Conservation (phyloP, 2,113 vertebrate genomes). For the Dasyurus viverrinus region DNA sequence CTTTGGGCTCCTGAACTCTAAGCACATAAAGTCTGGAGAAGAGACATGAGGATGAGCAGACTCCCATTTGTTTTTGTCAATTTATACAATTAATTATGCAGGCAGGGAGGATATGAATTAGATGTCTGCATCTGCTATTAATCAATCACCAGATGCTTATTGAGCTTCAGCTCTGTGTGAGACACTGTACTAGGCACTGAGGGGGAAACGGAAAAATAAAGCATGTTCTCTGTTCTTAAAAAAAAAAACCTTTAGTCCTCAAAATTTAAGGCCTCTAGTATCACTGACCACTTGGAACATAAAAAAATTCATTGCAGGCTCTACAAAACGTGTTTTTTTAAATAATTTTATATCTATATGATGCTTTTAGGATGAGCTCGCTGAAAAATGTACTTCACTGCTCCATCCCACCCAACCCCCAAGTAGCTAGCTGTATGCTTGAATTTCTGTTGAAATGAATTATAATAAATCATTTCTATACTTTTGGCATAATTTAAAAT, state of each 20-base stretch:
- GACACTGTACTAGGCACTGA: background rate
- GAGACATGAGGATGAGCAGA: background rate
- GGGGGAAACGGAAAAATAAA: slow-evolving; percentile 26
- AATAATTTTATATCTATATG: background rate
- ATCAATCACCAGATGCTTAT: slow-evolving; percentile 23
- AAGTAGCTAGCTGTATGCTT: background rate
- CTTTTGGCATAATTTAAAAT: background rate
- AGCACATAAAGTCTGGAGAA: background rate
- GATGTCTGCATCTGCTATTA: background rate
- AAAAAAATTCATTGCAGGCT: background rate
- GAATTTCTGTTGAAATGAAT: background rate
- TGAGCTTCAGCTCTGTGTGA: slow-evolving; percentile 23
- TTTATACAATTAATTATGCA: slow-evolving; percentile 59
- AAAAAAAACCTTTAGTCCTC: background rate
- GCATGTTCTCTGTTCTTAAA: background rate
- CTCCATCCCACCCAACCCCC: background rate
- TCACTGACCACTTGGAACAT: background rate
- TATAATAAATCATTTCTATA: background rate
- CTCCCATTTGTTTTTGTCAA: slow-evolving; percentile 35
- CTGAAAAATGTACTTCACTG: background rate
- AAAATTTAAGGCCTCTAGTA: background rate
- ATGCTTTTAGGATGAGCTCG: background rate
- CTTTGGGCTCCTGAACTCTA: background rate
- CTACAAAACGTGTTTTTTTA: background rate
- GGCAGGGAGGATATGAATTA: background rate